These are phyloP conservation scores for Mobula birostris DNA, from an alignment of 2,113 vertebrate species.

Conservation along the genomic window DNA sequence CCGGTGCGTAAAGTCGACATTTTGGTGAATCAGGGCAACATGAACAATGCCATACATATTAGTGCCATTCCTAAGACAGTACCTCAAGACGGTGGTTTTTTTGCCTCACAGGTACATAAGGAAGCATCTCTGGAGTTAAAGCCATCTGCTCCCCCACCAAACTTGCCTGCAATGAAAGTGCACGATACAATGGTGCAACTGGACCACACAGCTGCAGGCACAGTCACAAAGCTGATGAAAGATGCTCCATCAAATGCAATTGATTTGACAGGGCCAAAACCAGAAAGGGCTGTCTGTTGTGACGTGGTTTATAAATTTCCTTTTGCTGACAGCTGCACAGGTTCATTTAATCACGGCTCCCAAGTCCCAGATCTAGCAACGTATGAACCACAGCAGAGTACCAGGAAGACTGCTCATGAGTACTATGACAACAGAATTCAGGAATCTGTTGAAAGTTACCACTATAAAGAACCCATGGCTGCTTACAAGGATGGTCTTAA, in stretches of 20 bases:
- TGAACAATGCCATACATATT: constrained; percentile 59
- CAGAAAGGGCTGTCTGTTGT: constrained; percentile 88
- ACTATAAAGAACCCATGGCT: constrained; percentile 60
- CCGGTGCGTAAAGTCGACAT: constrained; percentile 76
- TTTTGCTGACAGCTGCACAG: constrained; percentile 80
- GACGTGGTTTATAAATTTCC: constrained; percentile 95
- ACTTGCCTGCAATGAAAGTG: constrained; percentile 69
- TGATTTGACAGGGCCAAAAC: constrained; percentile 82
- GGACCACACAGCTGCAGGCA: constrained; percentile 64
- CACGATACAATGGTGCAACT: constrained; percentile 91
- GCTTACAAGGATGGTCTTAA: constrained; percentile 47
- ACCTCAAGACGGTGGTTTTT: constrained; percentile 57
- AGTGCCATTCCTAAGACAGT: constrained; percentile 65
- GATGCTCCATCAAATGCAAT: constrained; percentile 69
- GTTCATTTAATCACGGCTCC: constrained; percentile 71
- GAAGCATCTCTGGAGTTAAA: constrained; percentile 74
- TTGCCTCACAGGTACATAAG: constrained; percentile 64
- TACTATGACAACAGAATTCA: constrained; percentile 59
- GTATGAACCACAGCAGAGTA: constrained; percentile 46
- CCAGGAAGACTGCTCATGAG: constrained; percentile 52
- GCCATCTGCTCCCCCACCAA: constrained; percentile 67
- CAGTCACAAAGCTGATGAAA: constrained; percentile 81
- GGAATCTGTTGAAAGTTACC: constrained; percentile 61
- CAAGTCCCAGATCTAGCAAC: constrained; percentile 65
- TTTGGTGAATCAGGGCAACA: constrained; percentile 65